phyloP scores from a whole-genome alignment of 2,888 invertebrate genomes.

The Mactromeris polynyma region DNA sequence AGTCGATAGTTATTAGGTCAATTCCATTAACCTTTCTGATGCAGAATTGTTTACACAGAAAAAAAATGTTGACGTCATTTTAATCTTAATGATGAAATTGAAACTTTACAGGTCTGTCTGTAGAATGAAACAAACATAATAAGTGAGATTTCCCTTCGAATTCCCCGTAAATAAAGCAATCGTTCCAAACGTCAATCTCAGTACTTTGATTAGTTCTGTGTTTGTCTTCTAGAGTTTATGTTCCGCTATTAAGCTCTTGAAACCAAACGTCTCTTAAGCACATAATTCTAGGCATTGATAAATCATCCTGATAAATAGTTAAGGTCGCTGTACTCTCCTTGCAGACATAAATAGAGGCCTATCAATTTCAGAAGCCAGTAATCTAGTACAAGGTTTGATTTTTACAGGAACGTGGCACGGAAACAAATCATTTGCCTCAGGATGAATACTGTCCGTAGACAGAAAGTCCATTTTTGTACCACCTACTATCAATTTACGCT shows the following conservation, averaged over 20 bases:
- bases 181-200: too few species aligned
- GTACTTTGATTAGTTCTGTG: too few species aligned
- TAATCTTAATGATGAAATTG: too few species aligned
- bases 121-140: too few species aligned
- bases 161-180: too few species aligned
- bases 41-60: too few species aligned
- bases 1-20: too few species aligned
- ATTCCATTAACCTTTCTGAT: too few species aligned
- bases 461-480: not conserved
- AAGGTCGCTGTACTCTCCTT: not conserved
- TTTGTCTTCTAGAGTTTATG: not conserved
- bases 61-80: too few species aligned
- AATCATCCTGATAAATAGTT: not conserved
- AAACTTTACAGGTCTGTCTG: too few species aligned
- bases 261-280: not conserved
- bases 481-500: not conserved
- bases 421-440: not conserved
- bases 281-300: not conserved
- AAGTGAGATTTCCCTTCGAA: too few species aligned
- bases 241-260: not conserved
- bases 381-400: not conserved
- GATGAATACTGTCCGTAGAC: not conserved
- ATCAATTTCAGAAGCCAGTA: not conserved
- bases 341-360: not conserved
- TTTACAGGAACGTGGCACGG: not conserved